Evolutionary conservation across 92 coral and sea anemone genomes (phyloP), one percentile per base, ranked within the genome.

Genomic region (Umimayanthus chanpuru): DNA sequence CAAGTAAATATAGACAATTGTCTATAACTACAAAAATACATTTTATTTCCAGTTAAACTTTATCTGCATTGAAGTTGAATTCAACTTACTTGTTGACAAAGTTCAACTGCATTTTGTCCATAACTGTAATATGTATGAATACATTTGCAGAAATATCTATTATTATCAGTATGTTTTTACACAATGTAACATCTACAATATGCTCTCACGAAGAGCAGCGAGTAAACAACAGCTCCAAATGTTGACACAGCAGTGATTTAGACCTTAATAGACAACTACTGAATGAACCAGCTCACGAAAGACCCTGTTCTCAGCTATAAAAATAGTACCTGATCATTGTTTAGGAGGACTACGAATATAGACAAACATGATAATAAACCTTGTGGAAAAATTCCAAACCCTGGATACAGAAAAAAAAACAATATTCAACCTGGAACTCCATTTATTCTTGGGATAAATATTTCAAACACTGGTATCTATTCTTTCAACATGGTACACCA

Each of bases 141-240:
- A 61, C 68, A 61, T 61, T 61, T 61, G 68, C 68, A 61, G 26
- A 21, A 61, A 21, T 61, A 61, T 61, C 4, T 61, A 18, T 61
- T 20, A 61, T 61, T 61, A 61, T 9, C 25, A 2, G 68, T 61
- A 61, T 20, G 68, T 61, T 61, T 61, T 23, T 16, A 61, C 26
- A 61, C 21, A 61, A 61, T 61, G 26, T 61, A 61, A 55, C 26
- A 61, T 21, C 68, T 61, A 61, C 26, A 61, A 61, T 26, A 18
- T 26, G 68, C 68, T 61, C 68, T 61, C 68, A 61, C 68, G 20
- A 61, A 61, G 68, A 61, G 68, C 68, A 61, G 68, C n/a, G 68
- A 61, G 68, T 61, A 61, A 61, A 61, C 68, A 61, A 61, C 68
- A 61, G 68, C 68, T 61, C 68, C 68, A 61, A 61, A 61, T 61